phyloP scores from a whole-genome alignment of 2,888 invertebrate species.

The Polydesmus complanatus region DNA sequence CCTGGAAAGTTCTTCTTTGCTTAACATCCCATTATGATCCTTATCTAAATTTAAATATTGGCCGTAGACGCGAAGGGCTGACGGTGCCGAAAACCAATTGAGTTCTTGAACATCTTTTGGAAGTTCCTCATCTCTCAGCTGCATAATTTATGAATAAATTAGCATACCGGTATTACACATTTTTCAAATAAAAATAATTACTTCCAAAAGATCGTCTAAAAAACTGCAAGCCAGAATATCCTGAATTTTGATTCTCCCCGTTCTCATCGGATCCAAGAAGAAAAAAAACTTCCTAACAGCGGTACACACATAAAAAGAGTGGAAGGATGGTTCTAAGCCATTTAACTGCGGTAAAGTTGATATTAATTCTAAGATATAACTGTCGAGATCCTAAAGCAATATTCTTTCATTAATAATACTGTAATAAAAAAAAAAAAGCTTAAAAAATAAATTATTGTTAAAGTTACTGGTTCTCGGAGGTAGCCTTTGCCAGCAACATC shows the following conservation, averaged over 20 bases:
- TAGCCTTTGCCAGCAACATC: slow-evolving; percentile 87
- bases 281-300: slow-evolving; percentile 92
- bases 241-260: slow-evolving; percentile 74
- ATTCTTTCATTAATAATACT: too few relatives aligned
- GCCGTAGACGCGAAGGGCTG: slow-evolving; percentile 78
- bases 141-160: slow-evolving; percentile 20
- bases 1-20: slow-evolving; percentile 74
- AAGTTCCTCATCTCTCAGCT: slow-evolving; percentile 67
- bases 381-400: slow-evolving; percentile 67
- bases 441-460: not conserved
- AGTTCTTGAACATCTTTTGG: slow-evolving; percentile 71
- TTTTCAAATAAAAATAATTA: slow-evolving; percentile 27
- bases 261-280: slow-evolving; percentile 77
- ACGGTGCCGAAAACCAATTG: slow-evolving; percentile 83
- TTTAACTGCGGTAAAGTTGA: slow-evolving; percentile 82
- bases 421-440: not conserved
- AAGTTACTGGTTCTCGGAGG: slow-evolving; percentile 58
- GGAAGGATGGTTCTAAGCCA: slow-evolving; percentile 81
- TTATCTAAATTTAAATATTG: slow-evolving; percentile 86
- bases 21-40: slow-evolving; percentile 92
- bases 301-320: slow-evolving; percentile 90
- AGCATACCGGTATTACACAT: not conserved
- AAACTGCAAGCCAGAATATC: slow-evolving; percentile 85
- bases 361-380: slow-evolving; percentile 83
- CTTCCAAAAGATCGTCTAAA: slow-evolving; percentile 78